Percentiles rank a stretch among this genome's conserved stretches.
Evolutionary conservation across 2,888 invertebrate genomes (phyloP).

Genomic region (Noctuana brunneofusca): DNA sequence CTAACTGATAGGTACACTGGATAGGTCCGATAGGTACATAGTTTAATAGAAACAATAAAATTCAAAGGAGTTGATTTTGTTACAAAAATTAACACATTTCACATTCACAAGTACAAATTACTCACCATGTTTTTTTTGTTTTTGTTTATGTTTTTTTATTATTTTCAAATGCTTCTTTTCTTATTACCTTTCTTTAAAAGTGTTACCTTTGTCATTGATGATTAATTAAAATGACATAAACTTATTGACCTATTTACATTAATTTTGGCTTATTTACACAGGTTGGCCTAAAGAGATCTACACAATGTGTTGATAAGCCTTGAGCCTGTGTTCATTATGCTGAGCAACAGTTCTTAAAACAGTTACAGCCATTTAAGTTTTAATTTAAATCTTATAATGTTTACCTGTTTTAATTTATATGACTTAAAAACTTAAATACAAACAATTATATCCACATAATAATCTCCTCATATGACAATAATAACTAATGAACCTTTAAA

Average conservation of each 20-base stretch:
- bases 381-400: no score
- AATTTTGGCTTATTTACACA: conserved; percentile 12
- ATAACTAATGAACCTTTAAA: conserved; percentile 26
- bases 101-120: no score
- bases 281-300: not conserved
- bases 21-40: no score
- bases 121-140: not conserved
- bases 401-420: no score
- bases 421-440: no score
- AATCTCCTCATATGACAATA: conserved; percentile 22
- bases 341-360: conserved; percentile 12
- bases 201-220: not conserved
- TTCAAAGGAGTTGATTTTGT: no score
- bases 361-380: not conserved
- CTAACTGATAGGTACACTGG: no score
- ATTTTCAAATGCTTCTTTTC: no score
- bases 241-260: not conserved
- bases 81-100: no score
- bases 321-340: conserved; percentile 7
- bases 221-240: not conserved
- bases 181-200: not conserved
- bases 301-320: not conserved
- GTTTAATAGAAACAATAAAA: no score
- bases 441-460: conserved; percentile 30
- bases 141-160: no score